Percentiles rank a stretch among this genome's conserved stretches.
These are phyloP conservation scores for Prunella himalayana DNA, from an alignment of 2,113 vertebrate genomes.

Conservation along the genomic window DNA sequence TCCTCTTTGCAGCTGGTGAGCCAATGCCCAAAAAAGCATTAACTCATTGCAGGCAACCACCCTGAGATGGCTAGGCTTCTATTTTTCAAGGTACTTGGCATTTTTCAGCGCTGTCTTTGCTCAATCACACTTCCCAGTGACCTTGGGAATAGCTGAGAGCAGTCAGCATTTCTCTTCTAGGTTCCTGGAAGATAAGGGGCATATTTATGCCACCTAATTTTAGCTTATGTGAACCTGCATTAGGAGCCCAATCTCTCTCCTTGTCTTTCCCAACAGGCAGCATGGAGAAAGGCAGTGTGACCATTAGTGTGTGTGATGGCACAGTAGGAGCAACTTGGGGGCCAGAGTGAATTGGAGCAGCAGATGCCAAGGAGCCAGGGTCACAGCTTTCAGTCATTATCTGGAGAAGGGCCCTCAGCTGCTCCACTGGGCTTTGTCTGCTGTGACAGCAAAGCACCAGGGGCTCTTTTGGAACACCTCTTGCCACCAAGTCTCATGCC, in stretches of 20 bases:
- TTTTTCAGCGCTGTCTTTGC: constrained; percentile 27
- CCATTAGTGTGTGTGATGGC: accelerated
- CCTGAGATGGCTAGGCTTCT: background rate
- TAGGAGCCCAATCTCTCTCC: background rate
- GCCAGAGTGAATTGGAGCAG: background rate
- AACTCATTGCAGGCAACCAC: background rate
- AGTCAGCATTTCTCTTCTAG: background rate
- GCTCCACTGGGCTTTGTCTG: background rate
- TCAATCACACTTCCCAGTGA: constrained; percentile 26
- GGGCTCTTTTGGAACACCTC: background rate
- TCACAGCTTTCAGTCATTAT: background rate
- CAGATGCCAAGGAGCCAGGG: background rate
- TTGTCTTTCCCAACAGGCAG: background rate
- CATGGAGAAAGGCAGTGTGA: background rate
- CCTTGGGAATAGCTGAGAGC: background rate
- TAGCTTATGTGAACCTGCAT: background rate
- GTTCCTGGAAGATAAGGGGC: constrained; percentile 15
- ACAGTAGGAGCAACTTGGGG: background rate
- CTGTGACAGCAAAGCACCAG: background rate
- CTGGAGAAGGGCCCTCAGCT: background rate
- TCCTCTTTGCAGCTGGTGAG: constrained; percentile 8
- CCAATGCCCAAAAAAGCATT: background rate
- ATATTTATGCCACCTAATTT: constrained; percentile 39
- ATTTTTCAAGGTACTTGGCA: constrained; percentile 1
- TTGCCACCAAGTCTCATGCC: background rate